These are phyloP conservation scores for Oryzias dopingdopingensis DNA, from an alignment of 2,797 vertebrate species.

Conservation along the genomic window DNA sequence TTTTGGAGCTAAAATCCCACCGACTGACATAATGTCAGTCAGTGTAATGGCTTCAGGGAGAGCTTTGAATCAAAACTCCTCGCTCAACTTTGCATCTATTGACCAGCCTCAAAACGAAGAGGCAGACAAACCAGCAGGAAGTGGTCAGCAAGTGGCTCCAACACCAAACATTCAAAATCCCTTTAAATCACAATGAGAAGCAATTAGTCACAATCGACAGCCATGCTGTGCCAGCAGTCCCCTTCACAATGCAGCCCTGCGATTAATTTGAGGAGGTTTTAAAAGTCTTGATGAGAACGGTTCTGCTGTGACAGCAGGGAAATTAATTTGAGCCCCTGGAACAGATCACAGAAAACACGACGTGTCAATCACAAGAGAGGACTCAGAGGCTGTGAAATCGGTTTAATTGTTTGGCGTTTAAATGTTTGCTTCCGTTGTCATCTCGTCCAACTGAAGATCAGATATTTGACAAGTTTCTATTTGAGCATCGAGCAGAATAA, in stretches of 20 bases:
- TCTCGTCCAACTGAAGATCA: conserved; percentile 1
- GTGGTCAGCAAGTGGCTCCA: conserved; percentile 28
- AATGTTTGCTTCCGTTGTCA: not conserved
- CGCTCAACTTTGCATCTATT: conserved; percentile 25
- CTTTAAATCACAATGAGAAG: conserved; percentile 42
- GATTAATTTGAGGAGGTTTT: conserved; percentile 46
- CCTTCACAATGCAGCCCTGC: conserved; percentile 29
- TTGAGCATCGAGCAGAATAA: not conserved
- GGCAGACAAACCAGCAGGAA: conserved; percentile 29
- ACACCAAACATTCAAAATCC: conserved; percentile 41
- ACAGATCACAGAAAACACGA: conserved; percentile 31
- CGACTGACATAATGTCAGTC: conserved; percentile 16
- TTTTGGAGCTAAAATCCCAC: conserved; percentile 19
- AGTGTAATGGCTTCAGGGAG: conserved; percentile 23
- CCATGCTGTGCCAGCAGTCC: conserved; percentile 20
- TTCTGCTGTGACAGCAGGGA: conserved; percentile 16
- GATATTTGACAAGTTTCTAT: not conserved
- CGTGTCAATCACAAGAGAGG: conserved; percentile 35
- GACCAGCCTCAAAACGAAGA: conserved; percentile 4
- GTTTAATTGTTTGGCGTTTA: conserved; percentile 4
- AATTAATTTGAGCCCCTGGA: conserved; percentile 41
- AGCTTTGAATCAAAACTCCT: conserved; percentile 26
- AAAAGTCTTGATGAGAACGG: conserved; percentile 42
- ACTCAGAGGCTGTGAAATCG: conserved; percentile 18
- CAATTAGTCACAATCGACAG: conserved; percentile 48